Base-by-base conservation (phyloP, 1,140 invertebrate species). In the Drosophila novamexicana region DNA sequence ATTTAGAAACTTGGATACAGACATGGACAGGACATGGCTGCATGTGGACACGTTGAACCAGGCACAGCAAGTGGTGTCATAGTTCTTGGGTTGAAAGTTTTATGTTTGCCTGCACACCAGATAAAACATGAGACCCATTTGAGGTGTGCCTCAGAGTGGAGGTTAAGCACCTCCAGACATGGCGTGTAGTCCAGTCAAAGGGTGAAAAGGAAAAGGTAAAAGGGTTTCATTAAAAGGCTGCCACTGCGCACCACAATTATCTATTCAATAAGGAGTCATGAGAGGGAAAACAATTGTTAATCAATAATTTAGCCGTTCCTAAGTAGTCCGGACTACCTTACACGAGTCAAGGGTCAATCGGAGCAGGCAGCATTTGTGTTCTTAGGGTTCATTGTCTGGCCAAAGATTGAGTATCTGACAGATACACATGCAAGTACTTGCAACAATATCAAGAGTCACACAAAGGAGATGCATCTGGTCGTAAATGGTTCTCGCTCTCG, bases 121-220 rank as follows among this genome's bases (percentile, higher is more conserved):
- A 29, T 29, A 29, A 29, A 81, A 83, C 61, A 79, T 84, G 81
- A 71, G 75, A 81, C 65, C 22, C 74, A 71, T 62, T 81, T 85
- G 58, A 84, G 85, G 81, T 84, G 76, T 54, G 72, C 54, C 58
- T 61, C 16, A 42, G 68, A 69, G 47, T 40, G 47, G 77, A 81
- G 81, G 81, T 84, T 84, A 84, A 84, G 70, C 81, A 85, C 81
- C 81, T 77, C 72, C 42, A 58, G 40, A 58, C 40, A 59, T 56
- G 52, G 40, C 49, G 12, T 18, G 34, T 14, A 37, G 6, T 34
- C 22, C 36, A 59, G 14, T 50, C 34, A n/a, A 22, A 9, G n/a
- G n/a, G 40, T 36, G 50, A 29, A 12, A 40, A 16, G 36, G 5
- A 62, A 14, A n/a, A 39, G 68, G 40, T 7, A 32, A 12, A 53